phyloP scores from a whole-genome alignment of 2,888 invertebrate genomes.

The Stegana nigrithorax region DNA sequence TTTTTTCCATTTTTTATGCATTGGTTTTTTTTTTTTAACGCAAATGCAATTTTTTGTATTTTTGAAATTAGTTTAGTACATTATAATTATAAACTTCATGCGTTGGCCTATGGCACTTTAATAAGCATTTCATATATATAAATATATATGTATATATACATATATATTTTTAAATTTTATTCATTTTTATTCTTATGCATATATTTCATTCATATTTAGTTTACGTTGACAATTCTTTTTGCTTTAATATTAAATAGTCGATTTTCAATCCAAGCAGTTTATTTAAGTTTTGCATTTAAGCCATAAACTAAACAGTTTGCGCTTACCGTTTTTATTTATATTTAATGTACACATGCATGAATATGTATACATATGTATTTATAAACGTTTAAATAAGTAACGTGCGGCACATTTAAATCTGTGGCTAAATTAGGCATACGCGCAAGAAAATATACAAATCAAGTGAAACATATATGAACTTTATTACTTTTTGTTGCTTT shows the following conservation, averaged over 20 bases:
- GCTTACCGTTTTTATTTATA: too few relatives aligned
- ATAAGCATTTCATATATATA: neutral
- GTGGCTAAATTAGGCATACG: neutral
- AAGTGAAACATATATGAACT: conserved; percentile 1
- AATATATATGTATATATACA: conserved; percentile 21
- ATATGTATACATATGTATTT: neutral
- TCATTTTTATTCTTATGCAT: conserved; percentile 24
- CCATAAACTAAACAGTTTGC: neutral
- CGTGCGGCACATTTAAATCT: neutral
- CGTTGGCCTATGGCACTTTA: conserved; percentile 28
- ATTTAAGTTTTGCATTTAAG: neutral
- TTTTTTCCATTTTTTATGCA: neutral
- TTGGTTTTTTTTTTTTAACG: neutral
- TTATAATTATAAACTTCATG: neutral
- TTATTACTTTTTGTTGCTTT: conserved; percentile 13
- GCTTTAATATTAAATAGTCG: conserved; percentile 19
- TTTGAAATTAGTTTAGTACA: neutral
- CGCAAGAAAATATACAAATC: conserved; percentile 3
- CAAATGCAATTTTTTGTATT: neutral
- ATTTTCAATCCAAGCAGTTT: conserved; percentile 10
- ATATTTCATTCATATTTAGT: conserved; percentile 8
- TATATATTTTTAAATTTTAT: conserved; percentile 33
- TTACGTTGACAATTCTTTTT: conserved; percentile 21
- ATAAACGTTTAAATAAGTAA: neutral
- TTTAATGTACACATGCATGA: neutral